Conservation (phyloP, 1,140 invertebrate genomes). For the Ostrea denselamellosa region DNA sequence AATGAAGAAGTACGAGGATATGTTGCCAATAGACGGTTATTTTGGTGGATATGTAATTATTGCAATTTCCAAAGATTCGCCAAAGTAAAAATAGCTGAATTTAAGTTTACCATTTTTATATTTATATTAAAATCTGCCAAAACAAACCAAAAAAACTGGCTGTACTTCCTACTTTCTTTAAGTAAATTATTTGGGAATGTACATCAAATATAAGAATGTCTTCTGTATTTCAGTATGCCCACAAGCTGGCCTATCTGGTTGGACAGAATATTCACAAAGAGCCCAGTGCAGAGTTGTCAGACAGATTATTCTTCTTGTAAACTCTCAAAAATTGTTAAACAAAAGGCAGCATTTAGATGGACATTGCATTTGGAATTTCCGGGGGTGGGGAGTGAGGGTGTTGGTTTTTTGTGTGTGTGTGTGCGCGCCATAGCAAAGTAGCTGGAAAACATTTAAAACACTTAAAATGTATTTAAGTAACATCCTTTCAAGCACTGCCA, state of each 20-base stretch:
- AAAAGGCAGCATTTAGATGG: constrained; percentile 9
- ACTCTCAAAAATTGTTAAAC: not conserved
- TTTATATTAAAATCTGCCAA: no score
- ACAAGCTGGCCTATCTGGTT: constrained; percentile 90
- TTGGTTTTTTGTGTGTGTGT: not conserved
- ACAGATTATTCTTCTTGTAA: constrained; percentile 80
- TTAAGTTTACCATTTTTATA: no score
- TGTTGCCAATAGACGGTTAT: no score
- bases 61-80: no score
- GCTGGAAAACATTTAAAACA: not conserved
- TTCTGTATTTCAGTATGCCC: constrained; percentile 83
- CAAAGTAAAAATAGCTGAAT: no score
- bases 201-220: not conserved
- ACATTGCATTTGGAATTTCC: not conserved
- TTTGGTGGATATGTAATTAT: no score
- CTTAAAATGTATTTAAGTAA: not conserved
- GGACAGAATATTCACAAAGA: constrained; percentile 83
- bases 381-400: no score
- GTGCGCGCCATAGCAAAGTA: not conserved
- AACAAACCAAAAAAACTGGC: not conserved
- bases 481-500: not conserved
- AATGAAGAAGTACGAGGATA: no score
- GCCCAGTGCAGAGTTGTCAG: constrained; percentile 78
- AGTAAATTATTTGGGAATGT: not conserved
- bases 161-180: not conserved